Base-by-base conservation (phyloP, 2,113 vertebrate genomes). In the Syngnathus floridae region DNA sequence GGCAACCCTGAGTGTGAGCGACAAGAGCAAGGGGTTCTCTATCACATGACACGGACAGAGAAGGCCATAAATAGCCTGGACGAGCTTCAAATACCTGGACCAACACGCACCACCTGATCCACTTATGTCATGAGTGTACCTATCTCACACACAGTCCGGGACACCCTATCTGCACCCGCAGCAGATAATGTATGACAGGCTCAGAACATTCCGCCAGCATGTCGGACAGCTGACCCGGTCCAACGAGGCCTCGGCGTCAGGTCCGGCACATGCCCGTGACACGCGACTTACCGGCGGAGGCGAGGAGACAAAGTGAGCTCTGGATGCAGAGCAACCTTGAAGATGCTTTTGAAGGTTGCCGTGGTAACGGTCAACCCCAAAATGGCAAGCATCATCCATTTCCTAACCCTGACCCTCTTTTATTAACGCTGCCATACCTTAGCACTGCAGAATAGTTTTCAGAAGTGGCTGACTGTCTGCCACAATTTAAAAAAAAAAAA, bases 111-210 rank as follows among this genome's bases (percentile, higher is more conserved):
- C 69, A 73, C 64, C 67, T 48, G 54, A 78, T 69, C 58, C 55
- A 37, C 40, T 66, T 48, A 41, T 66, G 70, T 73, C 68, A 64
- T 51, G 54, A 21, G 21, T 26, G 19, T 21, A 46, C 22, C 41
- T 6, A 19, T 48, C 17, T 21, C 17, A 8, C 45, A 48, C 43
- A 35, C 43, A 22, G 11, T 1, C 60, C 45, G 12, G 57, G 59
- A 57, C 40, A 65, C 66, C 73, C 68, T 73, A 69, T 84, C 78
- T 75, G 10, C 22, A 13, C 11, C 69, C 67, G 61, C 48, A 70
- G 71, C 62, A 62, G 80, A 84, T 75, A 74, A 52, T 59, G 64
- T 82, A 82, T 82, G 86, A 88, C 78, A 66, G 35, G 82, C 88
- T 82, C 40, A 19, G 81, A 77, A 84, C 83, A 86, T 90, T 87